Base-by-base conservation (phyloP, 2,113 vertebrate species). In the Mungos mungo region DNA sequence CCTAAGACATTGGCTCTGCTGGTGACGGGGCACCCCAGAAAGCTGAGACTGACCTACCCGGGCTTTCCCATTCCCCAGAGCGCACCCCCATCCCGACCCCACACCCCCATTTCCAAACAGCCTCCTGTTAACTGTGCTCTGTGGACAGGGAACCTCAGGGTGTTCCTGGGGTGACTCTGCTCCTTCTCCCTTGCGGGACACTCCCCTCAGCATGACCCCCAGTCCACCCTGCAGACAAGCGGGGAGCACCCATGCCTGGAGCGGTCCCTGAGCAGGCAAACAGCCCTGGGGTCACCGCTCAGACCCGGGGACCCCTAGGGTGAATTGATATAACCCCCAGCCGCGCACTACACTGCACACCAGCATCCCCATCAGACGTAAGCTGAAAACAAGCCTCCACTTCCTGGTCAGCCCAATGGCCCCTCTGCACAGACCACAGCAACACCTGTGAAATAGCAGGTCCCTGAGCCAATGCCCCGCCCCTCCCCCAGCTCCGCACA, bases 1-100 rank as follows among this genome's bases (percentile, higher is more conserved):
- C 74, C 90, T 79, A 52, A 84, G 87, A 90, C 71, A 33, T n/a
- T 66, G 57, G 33, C 89, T 88, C 86, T 77, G 86, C 65, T 41
- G 72, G 21, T 45, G 74, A 2, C 0, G 66, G 31, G 41, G n/a
- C 8, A 3, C 68, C 93, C 31, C 80, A 57, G 86, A 82, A 88
- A 91, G 86, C 57, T 81, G 33, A 93, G 85, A 68, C 35, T 8
- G 89, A 81, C 69, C 38, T 68, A 31, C 54, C 50, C 69, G 2
- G 7, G 45, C 38, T 79, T 81, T 74, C 88, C 60, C 45, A 27
- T 52, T 74, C 66, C 57, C 41, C 31, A 57, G 63, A 69, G 68
- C 19, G 13, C 33, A 89, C 65, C 33, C 65, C 45, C 13, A 7
- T 7, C n/a, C 7, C 13, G 66, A 57, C 72, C 50, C 63, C 15